phyloP scores from a whole-genome alignment of 1,140 invertebrate species.

The Zaprionus ghesquierei region DNA sequence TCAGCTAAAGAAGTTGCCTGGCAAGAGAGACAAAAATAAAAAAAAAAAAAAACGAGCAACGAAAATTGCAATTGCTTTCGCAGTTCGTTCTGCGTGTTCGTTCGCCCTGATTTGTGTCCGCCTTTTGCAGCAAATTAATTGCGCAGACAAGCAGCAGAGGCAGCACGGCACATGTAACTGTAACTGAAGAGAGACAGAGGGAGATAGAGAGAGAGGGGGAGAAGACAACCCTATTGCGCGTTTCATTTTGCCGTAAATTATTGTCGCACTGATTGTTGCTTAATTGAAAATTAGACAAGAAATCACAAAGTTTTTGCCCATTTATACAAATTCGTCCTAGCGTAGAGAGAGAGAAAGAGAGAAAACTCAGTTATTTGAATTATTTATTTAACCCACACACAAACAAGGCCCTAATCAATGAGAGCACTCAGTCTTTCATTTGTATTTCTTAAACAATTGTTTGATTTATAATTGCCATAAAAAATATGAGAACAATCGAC shows the following conservation, averaged over 20 bases:
- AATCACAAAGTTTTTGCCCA: neutral
- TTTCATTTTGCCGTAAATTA: slow-evolving; percentile 56
- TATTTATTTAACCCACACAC: neutral
- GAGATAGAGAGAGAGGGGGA: neutral
- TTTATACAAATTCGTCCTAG: too few species aligned
- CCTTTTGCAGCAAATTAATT: slow-evolving; percentile 70
- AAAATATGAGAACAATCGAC: neutral
- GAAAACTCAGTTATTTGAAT: slow-evolving; percentile 35
- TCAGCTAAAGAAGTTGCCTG: slow-evolving; percentile 47
- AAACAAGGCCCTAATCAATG: neutral
- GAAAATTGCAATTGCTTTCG: slow-evolving; percentile 59
- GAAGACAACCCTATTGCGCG: neutral
- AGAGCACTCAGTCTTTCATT: neutral
- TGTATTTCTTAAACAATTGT: slow-evolving; percentile 6
- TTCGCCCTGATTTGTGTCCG: slow-evolving; percentile 64
- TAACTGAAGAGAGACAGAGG: slow-evolving; percentile 4
- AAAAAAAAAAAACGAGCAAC: neutral
- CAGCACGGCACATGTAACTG: slow-evolving; percentile 34
- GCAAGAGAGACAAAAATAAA: slow-evolving; percentile 14
- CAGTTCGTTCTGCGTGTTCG: slow-evolving; percentile 59
- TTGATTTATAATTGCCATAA: slow-evolving; percentile 17
- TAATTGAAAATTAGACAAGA: slow-evolving; percentile 73
- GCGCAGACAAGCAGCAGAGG: slow-evolving; percentile 50
- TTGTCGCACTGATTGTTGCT: slow-evolving; percentile 53
- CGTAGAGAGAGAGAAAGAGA: too few species aligned